A percentile compares a stretch with the other conserved stretches of the same genome.
Conservation (phyloP, 2,113 vertebrate species). For the Bettongia penicillata region DNA sequence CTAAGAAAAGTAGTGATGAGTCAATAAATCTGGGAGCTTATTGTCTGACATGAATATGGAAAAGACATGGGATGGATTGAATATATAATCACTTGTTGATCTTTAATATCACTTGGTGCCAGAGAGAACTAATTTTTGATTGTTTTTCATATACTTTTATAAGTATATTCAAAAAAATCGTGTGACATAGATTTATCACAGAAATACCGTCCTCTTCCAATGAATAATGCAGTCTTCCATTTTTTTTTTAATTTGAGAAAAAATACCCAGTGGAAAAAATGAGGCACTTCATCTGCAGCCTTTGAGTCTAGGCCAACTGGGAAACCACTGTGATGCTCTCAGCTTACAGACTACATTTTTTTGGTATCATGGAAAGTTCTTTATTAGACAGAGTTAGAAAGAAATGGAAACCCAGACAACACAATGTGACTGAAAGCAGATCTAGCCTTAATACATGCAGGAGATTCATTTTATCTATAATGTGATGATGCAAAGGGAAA, state of each 20-base stretch:
- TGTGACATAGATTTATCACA: constrained; percentile 10
- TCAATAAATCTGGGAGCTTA: constrained; percentile 58
- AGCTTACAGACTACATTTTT: constrained; percentile 38
- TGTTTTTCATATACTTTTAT: neutral
- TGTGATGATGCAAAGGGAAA: constrained; percentile 35
- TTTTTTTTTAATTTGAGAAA: constrained; percentile 63
- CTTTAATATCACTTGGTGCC: constrained; percentile 29
- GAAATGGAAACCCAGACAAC: constrained; percentile 54
- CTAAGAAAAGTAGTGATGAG: constrained; percentile 56
- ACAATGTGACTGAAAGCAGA: constrained; percentile 56
- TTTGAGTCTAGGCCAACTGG: constrained; percentile 45
- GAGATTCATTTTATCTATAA: constrained; percentile 10
- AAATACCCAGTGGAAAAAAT: constrained; percentile 25
- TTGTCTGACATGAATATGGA: constrained; percentile 43
- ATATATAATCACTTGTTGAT: constrained; percentile 23
- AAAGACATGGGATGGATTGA: constrained; percentile 37
- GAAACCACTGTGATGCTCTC: constrained; percentile 51
- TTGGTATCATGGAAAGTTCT: constrained; percentile 31
- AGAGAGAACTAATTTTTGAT: constrained; percentile 29
- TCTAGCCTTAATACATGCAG: constrained; percentile 44
- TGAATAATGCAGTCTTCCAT: constrained; percentile 63
- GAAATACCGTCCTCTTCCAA: constrained; percentile 51
- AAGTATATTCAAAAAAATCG: constrained; percentile 16
- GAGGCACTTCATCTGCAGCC: constrained; percentile 17
- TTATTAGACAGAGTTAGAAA: constrained; percentile 60